Evolutionary conservation across 1,140 invertebrate species (phyloP).

Genomic region (Trichonephila inaurata): DNA sequence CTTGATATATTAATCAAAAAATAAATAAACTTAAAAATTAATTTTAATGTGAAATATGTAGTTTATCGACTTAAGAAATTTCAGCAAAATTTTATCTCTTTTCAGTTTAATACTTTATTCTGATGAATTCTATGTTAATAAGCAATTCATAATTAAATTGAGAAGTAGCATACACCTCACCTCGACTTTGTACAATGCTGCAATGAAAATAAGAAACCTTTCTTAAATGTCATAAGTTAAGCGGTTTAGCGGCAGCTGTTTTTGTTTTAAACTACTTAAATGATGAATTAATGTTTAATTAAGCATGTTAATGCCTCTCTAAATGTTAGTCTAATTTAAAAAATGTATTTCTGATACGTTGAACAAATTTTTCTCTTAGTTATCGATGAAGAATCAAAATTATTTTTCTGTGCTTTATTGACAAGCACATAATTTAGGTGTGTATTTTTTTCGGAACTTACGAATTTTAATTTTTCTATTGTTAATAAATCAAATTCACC

Average conservation of each 20-base stretch:
- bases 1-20: neutral
- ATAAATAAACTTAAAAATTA: neutral
- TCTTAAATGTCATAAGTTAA: constrained; percentile 75
- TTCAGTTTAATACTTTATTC: too few relatives aligned
- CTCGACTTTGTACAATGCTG: constrained; percentile 3
- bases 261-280: constrained; percentile 7
- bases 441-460: neutral
- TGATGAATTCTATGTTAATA: neutral
- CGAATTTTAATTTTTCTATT: neutral
- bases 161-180: constrained; percentile 10
- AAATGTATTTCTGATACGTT: neutral
- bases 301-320: neutral
- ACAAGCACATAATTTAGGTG: constrained; percentile 27
- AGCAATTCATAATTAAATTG: too few relatives aligned
- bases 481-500: too few relatives aligned
- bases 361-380: neutral
- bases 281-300: neutral
- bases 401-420: constrained; percentile 4
- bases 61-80: neutral
- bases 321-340: neutral
- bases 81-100: neutral
- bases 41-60: neutral
- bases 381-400: neutral
- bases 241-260: constrained; percentile 63
- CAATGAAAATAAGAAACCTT: constrained; percentile 68